A percentile compares a stretch with the other conserved stretches of the same genome.
These are phyloP conservation scores for Loxodonta africana DNA, from an alignment of 2,113 vertebrate species.

Conservation along the genomic window DNA sequence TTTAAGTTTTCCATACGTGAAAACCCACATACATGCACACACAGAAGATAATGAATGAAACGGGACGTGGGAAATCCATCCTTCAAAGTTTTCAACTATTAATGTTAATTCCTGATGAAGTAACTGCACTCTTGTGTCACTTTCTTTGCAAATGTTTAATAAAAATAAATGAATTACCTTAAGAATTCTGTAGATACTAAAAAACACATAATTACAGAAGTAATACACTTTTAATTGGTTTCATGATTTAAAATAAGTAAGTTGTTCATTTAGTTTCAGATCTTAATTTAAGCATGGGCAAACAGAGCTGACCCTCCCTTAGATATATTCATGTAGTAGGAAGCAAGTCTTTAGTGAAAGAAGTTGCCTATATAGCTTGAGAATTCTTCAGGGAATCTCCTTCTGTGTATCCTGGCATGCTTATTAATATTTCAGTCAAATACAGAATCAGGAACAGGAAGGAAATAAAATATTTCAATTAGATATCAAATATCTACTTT, in stretches of 20 bases:
- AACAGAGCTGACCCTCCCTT: background rate
- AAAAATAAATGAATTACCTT: background rate
- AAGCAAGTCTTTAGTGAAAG: background rate
- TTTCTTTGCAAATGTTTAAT: background rate
- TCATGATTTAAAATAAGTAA: constrained; percentile 43
- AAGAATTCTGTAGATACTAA: background rate
- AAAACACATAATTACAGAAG: background rate
- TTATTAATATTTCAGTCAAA: constrained; percentile 61
- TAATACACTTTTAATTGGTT: constrained; percentile 56
- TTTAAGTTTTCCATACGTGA: background rate
- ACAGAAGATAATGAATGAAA: background rate
- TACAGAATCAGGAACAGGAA: background rate
- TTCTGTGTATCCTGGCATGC: background rate
- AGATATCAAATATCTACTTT: background rate
- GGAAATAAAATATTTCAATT: constrained; percentile 7
- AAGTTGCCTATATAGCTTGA: constrained; percentile 41
- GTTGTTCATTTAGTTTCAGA: constrained; percentile 35
- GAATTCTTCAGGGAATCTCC: background rate
- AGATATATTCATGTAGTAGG: background rate
- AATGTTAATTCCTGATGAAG: background rate
- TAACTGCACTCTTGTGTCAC: background rate
- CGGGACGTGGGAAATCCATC: background rate
- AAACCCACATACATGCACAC: background rate
- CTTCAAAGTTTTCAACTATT: background rate
- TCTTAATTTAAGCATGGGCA: background rate